These are phyloP conservation scores for Tupaia tana DNA, from an alignment of 2,113 vertebrate species.

Conservation along the genomic window DNA sequence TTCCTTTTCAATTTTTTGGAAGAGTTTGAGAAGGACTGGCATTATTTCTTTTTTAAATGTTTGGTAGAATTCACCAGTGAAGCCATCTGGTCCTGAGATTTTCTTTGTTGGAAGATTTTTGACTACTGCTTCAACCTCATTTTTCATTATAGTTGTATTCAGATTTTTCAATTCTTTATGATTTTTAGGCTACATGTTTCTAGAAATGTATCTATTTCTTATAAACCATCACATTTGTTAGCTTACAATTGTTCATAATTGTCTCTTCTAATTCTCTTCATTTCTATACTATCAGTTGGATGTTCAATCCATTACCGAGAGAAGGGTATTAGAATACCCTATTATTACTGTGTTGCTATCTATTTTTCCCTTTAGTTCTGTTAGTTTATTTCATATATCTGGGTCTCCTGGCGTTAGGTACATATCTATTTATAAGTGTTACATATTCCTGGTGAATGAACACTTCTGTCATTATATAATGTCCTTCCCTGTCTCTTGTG, in stretches of 20 bases:
- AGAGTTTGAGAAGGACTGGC: slow-evolving; percentile 61
- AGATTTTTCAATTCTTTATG: slow-evolving; percentile 42
- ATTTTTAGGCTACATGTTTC: slow-evolving; percentile 3
- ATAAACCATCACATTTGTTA: not conserved
- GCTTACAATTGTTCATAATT: not conserved
- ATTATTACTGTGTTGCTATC: not conserved
- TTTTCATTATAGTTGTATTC: not conserved
- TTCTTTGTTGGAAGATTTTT: slow-evolving; percentile 61
- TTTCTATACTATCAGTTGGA: not conserved
- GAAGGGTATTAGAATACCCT: not conserved
- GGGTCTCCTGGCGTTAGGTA: not conserved
- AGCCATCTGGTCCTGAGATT: slow-evolving; percentile 61
- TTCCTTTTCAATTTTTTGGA: slow-evolving; percentile 51
- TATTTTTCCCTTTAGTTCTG: not conserved
- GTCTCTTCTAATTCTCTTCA: not conserved
- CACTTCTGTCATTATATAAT: not conserved
- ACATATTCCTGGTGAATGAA: not conserved
- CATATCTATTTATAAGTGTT: not conserved
- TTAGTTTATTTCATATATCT: not conserved
- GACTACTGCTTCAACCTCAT: not conserved
- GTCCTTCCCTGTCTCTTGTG: not conserved
- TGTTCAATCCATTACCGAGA: not conserved
- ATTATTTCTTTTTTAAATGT: slow-evolving; percentile 59
- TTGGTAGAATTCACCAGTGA: slow-evolving; percentile 54
- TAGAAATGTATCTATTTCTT: not conserved